Evolutionary conservation across 2,113 vertebrate genomes (phyloP), one percentile per base, ranked within the genome.

Genomic region (Cygnus buccinator): DNA sequence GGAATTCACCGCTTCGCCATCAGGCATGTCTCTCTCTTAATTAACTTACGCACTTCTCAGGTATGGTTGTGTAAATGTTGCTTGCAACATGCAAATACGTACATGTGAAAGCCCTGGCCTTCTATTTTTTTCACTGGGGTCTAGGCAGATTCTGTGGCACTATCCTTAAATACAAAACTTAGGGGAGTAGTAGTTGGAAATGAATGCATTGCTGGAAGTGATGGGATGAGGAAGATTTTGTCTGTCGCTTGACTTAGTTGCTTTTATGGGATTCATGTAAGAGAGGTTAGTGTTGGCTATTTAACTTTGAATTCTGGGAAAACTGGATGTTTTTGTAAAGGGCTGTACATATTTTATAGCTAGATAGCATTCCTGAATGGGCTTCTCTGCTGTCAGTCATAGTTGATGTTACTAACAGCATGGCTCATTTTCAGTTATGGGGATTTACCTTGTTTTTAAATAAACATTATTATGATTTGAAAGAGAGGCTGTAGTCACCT

Each of bases 311-410:
- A 50, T 58, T 58, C 13, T 67, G 78, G 14, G 37, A 3, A 37
- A 22, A 25, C 19, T 6, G 21, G 41, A 5, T 46, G 61, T 61
- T 66, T 76, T 41, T 43, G 12, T 57, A 21, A 55, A 41, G 52
- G 35, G 9, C 18, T 71, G 0, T 39, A 3, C 13, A 1, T 33
- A 3, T 61, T 65, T 19, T 33, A 18, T 8, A 14, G 37, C 7
- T 43, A 20, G 55, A 9, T 63, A 37, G 52, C 44, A 22, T 52
- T 87, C 39, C 10, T 17, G 62, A 19, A 67, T 5, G 28, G 9
- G 33, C 57, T 48, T 11, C 9, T 23, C 29, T 48, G 68, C 63
- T 41, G 33, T 13, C 6, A 22, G 29, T 4, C 22, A 3, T 9
- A 1, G 10, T 41, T 77, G 10, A 37, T 28, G 26, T 54, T 61